Evolutionary conservation across 1,140 invertebrate species (phyloP), one percentile per base, ranked within the genome.

Genomic region (Lethrus apterus): DNA sequence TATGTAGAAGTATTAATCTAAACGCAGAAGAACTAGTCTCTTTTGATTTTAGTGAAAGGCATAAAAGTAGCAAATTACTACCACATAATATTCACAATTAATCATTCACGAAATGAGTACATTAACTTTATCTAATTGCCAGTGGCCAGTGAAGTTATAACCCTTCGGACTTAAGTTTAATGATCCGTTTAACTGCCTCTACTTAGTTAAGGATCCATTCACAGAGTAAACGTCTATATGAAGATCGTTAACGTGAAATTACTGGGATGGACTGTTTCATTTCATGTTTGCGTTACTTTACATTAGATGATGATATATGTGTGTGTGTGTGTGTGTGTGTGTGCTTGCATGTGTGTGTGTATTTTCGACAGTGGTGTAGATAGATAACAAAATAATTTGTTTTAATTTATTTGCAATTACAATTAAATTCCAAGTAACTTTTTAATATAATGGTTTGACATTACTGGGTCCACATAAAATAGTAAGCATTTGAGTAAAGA

Each of bases 181-280:
- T 47, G 51, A 53, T 50, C 47, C 34, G 21, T 48, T 51, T 54
- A 54, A 54, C 48, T 51, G 45, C 48, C 48, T 51, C 48, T 48
- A 51, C 48, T 54, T 54, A 54, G 52, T 54, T 54, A 54, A 49
- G 41, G 24, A 48, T 45, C 52, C 51, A 51, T 54, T 43, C 48
- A 44, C 36, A 30, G 17, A 36, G 48, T 47, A 51, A 46, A 50
- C 35, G 48, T 51, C 52, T 54, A 49, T 54, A 54, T 54, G 46
- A 54, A 50, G 52, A 48, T 51, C 52, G 47, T 54, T 54, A 54
- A 54, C 26, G 31, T 47, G 45, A 47, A 51, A 51, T 51, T 51
- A 44, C 52, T 48, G 52, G 48, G 48, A 51, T 43, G 49, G 41
- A 54, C 52, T 51, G 41, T 54, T 54, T 51, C 46, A 44, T 53